phyloP scores from a whole-genome alignment of 2,113 vertebrate genomes.

The Pluvianellus socialis region DNA sequence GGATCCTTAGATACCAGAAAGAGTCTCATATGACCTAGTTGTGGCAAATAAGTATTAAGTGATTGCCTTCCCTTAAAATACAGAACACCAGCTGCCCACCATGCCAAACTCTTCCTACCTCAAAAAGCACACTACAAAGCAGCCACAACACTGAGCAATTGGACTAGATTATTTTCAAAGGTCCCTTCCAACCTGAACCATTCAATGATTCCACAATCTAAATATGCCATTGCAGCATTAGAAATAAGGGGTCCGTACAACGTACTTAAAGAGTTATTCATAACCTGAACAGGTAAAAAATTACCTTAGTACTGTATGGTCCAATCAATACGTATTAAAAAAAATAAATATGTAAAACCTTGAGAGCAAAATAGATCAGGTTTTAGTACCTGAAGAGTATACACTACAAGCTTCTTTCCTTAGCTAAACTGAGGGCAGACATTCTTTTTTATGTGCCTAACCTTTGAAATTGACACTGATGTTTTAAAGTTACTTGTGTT shows the following conservation, averaged over 20 bases:
- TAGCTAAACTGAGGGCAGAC: background rate
- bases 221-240: background rate
- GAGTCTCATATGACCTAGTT: background rate
- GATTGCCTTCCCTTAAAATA: background rate
- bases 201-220: background rate
- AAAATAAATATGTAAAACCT: background rate
- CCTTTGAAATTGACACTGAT: background rate
- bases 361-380: background rate
- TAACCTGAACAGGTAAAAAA: background rate
- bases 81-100: background rate
- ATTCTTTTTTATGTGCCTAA: background rate
- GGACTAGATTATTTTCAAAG: background rate
- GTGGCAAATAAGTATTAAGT: background rate
- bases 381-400: background rate
- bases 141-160: background rate
- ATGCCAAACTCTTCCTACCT: background rate
- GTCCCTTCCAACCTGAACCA: background rate
- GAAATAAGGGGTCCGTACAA: background rate
- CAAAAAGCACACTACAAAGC: background rate
- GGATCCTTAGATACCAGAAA: background rate
- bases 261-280: background rate
- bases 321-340: background rate
- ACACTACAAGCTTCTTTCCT: background rate
- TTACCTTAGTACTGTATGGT: background rate
- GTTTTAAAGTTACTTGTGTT: background rate